phyloP scores from a whole-genome alignment of 2,888 invertebrate genomes.

The Smittia sp. region DNA sequence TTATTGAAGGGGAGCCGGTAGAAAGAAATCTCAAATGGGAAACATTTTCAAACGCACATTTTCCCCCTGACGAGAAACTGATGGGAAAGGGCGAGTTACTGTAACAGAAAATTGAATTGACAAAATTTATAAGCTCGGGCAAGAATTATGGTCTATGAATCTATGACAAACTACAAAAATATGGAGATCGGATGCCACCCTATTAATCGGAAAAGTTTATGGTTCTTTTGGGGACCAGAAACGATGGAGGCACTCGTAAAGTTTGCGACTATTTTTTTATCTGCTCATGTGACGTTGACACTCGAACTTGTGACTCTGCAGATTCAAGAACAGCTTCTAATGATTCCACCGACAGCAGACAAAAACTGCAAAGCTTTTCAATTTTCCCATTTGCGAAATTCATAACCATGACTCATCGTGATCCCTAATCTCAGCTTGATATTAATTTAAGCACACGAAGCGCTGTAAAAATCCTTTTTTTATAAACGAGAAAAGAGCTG shows the following conservation, averaged over 20 bases:
- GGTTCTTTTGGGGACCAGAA: not conserved
- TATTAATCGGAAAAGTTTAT: conserved; percentile 11
- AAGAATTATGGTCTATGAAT: conserved; percentile 32
- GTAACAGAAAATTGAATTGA: conserved; percentile 40
- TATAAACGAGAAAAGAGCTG: not conserved
- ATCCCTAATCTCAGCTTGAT: conserved; percentile 5
- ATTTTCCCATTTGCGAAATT: not conserved
- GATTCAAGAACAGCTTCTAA: not conserved
- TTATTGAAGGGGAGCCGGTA: not conserved
- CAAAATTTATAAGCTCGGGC: conserved; percentile 35
- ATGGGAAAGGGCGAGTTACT: not conserved
- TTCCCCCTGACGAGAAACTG: not conserved
- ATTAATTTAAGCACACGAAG: conserved; percentile 22
- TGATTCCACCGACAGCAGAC: not conserved
- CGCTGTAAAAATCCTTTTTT: not conserved
- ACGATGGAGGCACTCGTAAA: not conserved
- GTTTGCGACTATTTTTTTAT: not conserved
- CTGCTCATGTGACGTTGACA: not conserved
- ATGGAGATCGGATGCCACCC: conserved; percentile 18
- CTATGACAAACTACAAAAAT: conserved; percentile 30
- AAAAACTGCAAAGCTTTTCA: conserved; percentile 6
- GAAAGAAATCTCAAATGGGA: conserved; percentile 24
- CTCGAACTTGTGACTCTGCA: not conserved
- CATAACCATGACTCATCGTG: not conserved
- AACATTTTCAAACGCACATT: conserved; percentile 33